Base-by-base conservation (phyloP, 2,888 invertebrate species). In the Liopterus haemorrhoidalis region DNA sequence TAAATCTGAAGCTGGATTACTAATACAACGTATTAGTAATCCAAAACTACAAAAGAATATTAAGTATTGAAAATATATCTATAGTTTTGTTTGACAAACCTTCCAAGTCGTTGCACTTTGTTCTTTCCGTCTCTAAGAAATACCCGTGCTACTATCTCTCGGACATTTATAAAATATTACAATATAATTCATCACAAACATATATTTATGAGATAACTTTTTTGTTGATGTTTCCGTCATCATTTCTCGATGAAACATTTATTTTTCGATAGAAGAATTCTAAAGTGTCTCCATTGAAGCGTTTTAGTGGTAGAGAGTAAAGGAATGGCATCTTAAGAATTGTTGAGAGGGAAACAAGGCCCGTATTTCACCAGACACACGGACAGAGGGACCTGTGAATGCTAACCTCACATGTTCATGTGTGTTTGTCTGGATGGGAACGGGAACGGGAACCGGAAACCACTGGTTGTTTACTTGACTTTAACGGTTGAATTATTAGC, bases 141-240 rank as follows among this genome's bases (percentile, higher is more conserved):
- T 33, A 19, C 33, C 15, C 18, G 20, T 33, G 19, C 24, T 11
- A 37, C 22, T 16, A n/a, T n/a, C n/a, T n/a, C n/a, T n/a, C n/a
- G n/a, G n/a, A n/a, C n/a, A n/a, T n/a, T n/a, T n/a, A 30, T 38
- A 45, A 45, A 45, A 45, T 45, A 45, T 45, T 45, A 45, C 45
- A 45, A 45, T 45, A 45, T 45, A 45, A 45, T 45, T 45, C 45
- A 45, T 45, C 45, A 45, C 31, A 22, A 14, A 14, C 30, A 38
- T 31, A 39, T 45, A 45, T 45, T 45, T 45, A 45, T 45, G 45
- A 39, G 25, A 32, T 39, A 45, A 45, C 32, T 45, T 45, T 45
- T 43, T 43, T 43, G 43, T 39, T 39, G 33, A 39, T 33, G 32
- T 14, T 45, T 45, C 45, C 45, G 38, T 38, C 21, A 19, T 41